Conservation (phyloP, 2,113 vertebrate species). For the Centropus bengalensis region DNA sequence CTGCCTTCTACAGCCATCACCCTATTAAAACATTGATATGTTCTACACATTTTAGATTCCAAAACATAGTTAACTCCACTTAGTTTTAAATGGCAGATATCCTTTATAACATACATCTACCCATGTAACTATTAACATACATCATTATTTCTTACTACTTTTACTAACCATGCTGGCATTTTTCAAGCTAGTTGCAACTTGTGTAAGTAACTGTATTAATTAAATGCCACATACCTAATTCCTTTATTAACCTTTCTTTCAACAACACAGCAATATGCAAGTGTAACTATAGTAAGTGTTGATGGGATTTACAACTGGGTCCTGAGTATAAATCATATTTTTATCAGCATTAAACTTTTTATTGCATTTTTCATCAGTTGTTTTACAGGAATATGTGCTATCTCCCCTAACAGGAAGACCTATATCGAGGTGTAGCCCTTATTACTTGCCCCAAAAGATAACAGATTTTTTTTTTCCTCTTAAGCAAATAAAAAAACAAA, state of each 20-base stretch:
- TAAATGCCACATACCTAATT: background rate
- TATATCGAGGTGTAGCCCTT: background rate
- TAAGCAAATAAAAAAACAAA: background rate
- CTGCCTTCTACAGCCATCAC: conserved; percentile 16
- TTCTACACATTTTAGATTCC: conserved; percentile 6
- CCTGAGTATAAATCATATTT: background rate
- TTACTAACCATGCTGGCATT: background rate
- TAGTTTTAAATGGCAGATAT: conserved; percentile 4
- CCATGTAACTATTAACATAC: background rate
- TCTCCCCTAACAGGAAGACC: background rate
- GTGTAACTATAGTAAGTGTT: background rate
- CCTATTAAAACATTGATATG: background rate
- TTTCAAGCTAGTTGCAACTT: conserved; percentile 27
- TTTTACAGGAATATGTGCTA: background rate
- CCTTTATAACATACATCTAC: background rate
- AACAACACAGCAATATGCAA: background rate
- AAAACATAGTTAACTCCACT: background rate
- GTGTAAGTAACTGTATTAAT: background rate
- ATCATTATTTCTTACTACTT: background rate
- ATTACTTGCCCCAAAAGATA: background rate
- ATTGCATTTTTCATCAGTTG: background rate
- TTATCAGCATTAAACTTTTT: background rate
- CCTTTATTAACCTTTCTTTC: conserved; percentile 18
- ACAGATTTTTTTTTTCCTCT: background rate
- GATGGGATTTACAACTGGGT: conserved; percentile 22